Conservation (phyloP, 2,113 vertebrate genomes). For the Anseranas semipalmata region DNA sequence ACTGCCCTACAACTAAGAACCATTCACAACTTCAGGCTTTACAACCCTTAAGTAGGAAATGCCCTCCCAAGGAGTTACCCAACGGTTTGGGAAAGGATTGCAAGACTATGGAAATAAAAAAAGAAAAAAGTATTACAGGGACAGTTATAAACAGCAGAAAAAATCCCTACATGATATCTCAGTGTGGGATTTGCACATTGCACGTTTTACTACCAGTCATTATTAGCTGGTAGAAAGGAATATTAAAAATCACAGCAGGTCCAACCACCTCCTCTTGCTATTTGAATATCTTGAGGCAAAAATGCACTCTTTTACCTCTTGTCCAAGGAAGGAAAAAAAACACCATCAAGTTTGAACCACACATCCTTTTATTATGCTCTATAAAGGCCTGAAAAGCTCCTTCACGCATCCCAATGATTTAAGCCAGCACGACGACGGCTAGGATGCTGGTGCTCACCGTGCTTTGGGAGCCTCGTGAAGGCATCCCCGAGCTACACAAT, state of each 20-base stretch:
- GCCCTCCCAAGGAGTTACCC: background rate
- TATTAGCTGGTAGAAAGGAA: background rate
- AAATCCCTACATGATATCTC: background rate
- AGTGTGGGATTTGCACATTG: background rate
- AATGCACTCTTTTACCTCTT: background rate
- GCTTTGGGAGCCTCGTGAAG: slow-evolving; percentile 9
- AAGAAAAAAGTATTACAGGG: background rate
- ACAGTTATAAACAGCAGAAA: background rate
- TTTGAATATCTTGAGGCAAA: background rate
- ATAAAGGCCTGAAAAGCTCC: slow-evolving; percentile 28
- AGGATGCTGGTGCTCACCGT: background rate
- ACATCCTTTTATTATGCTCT: background rate
- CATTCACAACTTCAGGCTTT: background rate
- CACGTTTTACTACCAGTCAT: background rate
- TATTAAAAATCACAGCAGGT: background rate
- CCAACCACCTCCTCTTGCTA: background rate
- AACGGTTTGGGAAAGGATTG: background rate
- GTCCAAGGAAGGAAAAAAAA: background rate
- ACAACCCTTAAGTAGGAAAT: background rate
- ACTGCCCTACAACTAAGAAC: background rate
- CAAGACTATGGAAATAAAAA: background rate
- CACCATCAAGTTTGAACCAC: background rate
- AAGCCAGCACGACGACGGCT: background rate
- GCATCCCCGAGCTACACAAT: slow-evolving; percentile 41
- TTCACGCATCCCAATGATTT: slow-evolving; percentile 17